Evolutionary conservation across 2,797 vertebrate species (phyloP), one percentile per base, ranked within the genome.

Genomic region (Acipenser ruthenus): DNA sequence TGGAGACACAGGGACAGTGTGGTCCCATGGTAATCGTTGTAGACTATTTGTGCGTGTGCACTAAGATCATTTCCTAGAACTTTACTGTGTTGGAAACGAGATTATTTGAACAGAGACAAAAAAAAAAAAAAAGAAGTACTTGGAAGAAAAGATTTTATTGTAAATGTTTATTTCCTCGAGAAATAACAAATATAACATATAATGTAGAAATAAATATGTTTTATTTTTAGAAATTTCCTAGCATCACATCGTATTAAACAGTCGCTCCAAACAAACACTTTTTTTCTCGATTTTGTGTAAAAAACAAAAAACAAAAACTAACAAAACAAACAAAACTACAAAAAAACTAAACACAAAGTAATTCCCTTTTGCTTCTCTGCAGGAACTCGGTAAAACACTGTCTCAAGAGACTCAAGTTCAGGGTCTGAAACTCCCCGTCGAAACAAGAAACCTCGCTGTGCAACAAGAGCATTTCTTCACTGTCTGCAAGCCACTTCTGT

Each of bases 401-500:
- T 65, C 23, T 7, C 11, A 49, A 18, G 10, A 37, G 23, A 10
- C 7, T 18, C 50, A 65, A 7, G 15, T 18, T 18, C 15, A 18
- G 15, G 15, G 15, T 18, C 15, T 37, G 23, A 37, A 37, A 37
- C 23, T 37, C 23, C 23, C 23, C 23, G 2, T 3, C 23, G 23
- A 60, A 13, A 62, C 70, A 68, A 55, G 60, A 55, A 13, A 48
- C 49, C 62, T 7, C 2, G 10, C 50, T 2, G 18, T 6, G 7
- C 9, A 10, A 15, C 37, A 63, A 62, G 70, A 63, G 62, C 62
- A 53, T 56, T 59, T 68, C 18, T 50, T 51, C 68, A 69, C 63
- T 1, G 60, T 56, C 53, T 68, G 71, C 75, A 78, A 75, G 75
- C 75, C 75, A 72, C 65, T 66, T 48, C 60, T 13, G 61, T 71